Evolutionary conservation across 2,888 invertebrate genomes (phyloP).

Genomic region (Euspilapteryx auroguttella): DNA sequence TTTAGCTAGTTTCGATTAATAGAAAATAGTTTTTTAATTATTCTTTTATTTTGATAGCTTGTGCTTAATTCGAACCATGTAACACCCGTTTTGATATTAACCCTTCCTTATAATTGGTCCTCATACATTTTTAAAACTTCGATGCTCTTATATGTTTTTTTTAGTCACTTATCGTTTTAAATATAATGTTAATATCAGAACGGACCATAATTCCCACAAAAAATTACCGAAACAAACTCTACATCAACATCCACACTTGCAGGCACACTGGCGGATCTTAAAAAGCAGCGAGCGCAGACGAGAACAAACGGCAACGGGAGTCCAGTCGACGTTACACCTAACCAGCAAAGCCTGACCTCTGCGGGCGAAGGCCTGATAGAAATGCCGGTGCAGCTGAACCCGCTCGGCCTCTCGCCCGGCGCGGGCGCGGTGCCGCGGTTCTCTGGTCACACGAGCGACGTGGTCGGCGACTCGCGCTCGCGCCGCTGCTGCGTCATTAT

Average conservation of each 20-base stretch:
- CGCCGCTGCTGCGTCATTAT: slow-evolving; percentile 75
- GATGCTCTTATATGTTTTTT: too few relatives aligned
- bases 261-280: slow-evolving; percentile 88
- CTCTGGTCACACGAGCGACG: slow-evolving; percentile 77
- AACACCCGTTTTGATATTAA: too few relatives aligned
- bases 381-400: slow-evolving; percentile 44
- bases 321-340: slow-evolving; percentile 45
- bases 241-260: slow-evolving; percentile 15
- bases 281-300: slow-evolving; percentile 87
- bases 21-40: too few relatives aligned
- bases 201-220: too few relatives aligned
- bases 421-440: slow-evolving; percentile 59
- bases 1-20: too few relatives aligned
- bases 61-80: too few relatives aligned
- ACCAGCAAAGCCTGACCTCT: slow-evolving; percentile 42
- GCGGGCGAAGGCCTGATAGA: slow-evolving; percentile 36
- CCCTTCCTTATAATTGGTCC: too few relatives aligned
- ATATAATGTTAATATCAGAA: too few relatives aligned
- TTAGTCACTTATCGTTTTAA: too few relatives aligned
- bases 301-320: slow-evolving; percentile 69
- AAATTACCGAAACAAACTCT: not conserved
- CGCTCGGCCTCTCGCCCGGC: slow-evolving; percentile 39
- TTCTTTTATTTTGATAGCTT: too few relatives aligned
- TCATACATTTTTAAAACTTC: too few relatives aligned
- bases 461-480: slow-evolving; percentile 71